A percentile compares a stretch with the other conserved stretches of the same genome.
These are phyloP conservation scores for Drosophila paramelanica DNA, from an alignment of 2,888 invertebrate genomes.

Conservation along the genomic window DNA sequence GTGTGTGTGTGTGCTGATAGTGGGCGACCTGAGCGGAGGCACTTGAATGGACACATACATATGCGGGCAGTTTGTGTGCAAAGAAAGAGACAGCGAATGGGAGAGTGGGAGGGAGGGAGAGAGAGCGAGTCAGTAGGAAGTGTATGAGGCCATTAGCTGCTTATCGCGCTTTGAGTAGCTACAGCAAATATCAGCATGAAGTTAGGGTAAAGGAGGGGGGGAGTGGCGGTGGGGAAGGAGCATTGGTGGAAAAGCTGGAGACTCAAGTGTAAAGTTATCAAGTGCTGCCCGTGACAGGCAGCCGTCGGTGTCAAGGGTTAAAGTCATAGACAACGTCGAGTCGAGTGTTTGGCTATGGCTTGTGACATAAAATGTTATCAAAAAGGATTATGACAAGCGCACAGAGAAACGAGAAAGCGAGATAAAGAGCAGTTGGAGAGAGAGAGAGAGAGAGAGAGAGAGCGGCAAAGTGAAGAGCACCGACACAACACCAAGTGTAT, in stretches of 20 bases:
- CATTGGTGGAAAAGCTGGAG: constrained; percentile 2
- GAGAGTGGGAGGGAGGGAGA: background rate
- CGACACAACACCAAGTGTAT: constrained; percentile 49
- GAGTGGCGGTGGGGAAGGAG: background rate
- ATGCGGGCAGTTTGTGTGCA: constrained; percentile 60
- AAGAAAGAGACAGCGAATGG: constrained; percentile 19
- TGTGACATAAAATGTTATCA: constrained; percentile 80
- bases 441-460: constrained; percentile 2
- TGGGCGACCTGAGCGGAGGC: constrained; percentile 40
- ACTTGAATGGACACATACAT: constrained; percentile 45
- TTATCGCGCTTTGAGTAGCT: constrained; percentile 72
- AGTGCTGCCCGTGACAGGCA: constrained; percentile 62
- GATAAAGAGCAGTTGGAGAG: background rate
- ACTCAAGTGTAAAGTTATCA: constrained; percentile 77
- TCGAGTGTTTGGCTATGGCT: constrained; percentile 76
- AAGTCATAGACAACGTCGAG: constrained; percentile 74
- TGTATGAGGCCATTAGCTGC: constrained; percentile 70
- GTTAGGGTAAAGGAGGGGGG: background rate
- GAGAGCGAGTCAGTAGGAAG: constrained; percentile 18
- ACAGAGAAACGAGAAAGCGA: constrained; percentile 27
- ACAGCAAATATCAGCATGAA: constrained; percentile 24
- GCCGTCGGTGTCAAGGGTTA: constrained; percentile 69
- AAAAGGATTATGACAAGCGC: constrained; percentile 77
- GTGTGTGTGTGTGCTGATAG: constrained; percentile 44
- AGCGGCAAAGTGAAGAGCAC: constrained; percentile 3